Evolutionary conservation across 2,113 vertebrate genomes (phyloP).

Genomic region (Oreochromis spilurus): DNA sequence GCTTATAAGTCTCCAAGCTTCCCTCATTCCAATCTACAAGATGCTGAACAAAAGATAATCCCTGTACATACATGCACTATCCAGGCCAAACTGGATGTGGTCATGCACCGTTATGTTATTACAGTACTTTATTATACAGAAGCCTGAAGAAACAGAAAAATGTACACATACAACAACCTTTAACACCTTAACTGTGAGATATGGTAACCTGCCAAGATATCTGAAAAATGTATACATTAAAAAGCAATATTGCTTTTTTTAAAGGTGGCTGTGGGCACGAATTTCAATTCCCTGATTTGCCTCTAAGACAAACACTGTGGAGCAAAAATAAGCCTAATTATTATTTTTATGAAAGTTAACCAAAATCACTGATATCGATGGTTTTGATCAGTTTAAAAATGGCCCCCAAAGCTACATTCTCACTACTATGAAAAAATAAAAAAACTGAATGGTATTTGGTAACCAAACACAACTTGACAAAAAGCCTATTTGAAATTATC

Average conservation of each 20-base stretch:
- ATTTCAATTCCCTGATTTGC: neutral
- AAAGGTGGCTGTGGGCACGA: neutral
- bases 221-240: neutral
- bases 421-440: neutral
- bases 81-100: neutral
- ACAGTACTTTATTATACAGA: neutral
- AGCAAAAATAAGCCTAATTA: neutral
- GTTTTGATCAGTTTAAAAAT: neutral
- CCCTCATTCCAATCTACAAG: neutral
- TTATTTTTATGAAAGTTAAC: neutral
- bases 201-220: neutral
- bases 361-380: neutral
- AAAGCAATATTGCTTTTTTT: neutral
- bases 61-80: neutral
- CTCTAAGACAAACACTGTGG: neutral
- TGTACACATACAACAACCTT: neutral
- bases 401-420: neutral
- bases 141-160: neutral
- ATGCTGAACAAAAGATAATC: neutral
- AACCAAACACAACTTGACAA: neutral
- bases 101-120: neutral
- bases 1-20: neutral
- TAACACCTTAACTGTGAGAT: neutral
- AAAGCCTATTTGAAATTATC: neutral
- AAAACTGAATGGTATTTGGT: neutral